Evolutionary conservation across 2,113 vertebrate genomes (phyloP).

Genomic region (Odocoileus hemionus): DNA sequence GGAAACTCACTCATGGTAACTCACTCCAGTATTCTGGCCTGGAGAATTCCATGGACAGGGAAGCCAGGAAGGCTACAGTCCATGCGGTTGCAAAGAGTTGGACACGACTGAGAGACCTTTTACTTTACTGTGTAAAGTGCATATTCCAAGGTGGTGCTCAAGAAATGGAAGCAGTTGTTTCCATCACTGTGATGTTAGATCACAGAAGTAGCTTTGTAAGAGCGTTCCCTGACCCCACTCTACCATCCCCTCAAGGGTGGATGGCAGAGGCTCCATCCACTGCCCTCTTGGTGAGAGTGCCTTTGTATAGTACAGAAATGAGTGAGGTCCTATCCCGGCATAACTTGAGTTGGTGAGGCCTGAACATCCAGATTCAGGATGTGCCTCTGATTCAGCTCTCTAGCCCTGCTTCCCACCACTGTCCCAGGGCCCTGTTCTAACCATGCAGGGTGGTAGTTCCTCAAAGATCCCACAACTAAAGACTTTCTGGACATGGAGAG

Average conservation of each 20-base stretch:
- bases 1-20: not conserved
- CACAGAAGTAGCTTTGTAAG: not conserved
- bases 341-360: not conserved
- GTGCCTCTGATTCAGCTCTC: not conserved
- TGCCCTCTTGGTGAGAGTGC: not conserved
- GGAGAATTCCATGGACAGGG: not conserved
- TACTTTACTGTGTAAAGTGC: not conserved
- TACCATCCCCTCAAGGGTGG: not conserved
- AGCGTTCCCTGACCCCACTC: not conserved
- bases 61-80: not conserved
- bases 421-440: not conserved
- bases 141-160: not conserved
- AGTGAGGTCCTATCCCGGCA: not conserved
- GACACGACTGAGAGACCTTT: not conserved
- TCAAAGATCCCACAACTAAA: not conserved
- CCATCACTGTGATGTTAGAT: not conserved
- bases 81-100: not conserved
- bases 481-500: not conserved
- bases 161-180: not conserved
- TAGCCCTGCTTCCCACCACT: not conserved
- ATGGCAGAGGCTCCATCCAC: not conserved
- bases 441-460: not conserved
- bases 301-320: not conserved
- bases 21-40: not conserved
- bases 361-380: not conserved